Evolutionary conservation across 2,888 invertebrate species (phyloP).

Genomic region (Heliconius aoede): DNA sequence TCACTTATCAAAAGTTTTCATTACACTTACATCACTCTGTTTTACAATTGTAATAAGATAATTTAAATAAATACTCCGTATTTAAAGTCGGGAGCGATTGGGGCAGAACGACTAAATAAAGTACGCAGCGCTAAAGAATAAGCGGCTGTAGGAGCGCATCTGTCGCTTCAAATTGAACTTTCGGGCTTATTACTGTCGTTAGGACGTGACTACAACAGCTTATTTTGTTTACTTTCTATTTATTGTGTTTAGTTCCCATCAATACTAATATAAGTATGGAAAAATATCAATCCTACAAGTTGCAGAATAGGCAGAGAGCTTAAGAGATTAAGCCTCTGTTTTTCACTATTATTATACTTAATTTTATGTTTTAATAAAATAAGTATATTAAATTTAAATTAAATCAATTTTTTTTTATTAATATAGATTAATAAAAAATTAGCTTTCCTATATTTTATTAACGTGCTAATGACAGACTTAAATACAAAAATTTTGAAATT

Average conservation of each 20-base stretch:
- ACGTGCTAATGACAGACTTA: too few relatives aligned
- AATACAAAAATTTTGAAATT: too few relatives aligned
- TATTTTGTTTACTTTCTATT: not conserved
- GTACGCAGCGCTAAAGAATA: constrained; percentile 32
- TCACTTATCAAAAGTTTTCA: too few relatives aligned
- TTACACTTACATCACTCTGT: not conserved
- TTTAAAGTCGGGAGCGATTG: not conserved
- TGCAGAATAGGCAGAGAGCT: too few relatives aligned
- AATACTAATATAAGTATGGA: not conserved
- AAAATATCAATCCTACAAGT: too few relatives aligned
- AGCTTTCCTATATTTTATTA: too few relatives aligned
- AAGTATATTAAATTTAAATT: too few relatives aligned
- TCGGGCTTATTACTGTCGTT: constrained; percentile 33
- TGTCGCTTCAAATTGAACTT: constrained; percentile 39
- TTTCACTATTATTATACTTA: too few relatives aligned
- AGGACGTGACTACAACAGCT: constrained; percentile 32
- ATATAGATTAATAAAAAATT: too few relatives aligned
- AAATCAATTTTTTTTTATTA: too few relatives aligned
- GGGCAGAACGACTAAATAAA: constrained; percentile 23
- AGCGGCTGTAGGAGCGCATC: constrained; percentile 40
- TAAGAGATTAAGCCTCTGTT: too few relatives aligned
- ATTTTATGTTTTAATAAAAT: too few relatives aligned
- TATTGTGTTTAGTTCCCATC: not conserved
- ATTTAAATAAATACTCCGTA: constrained; percentile 2
- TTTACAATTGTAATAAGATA: not conserved